phyloP scores from a whole-genome alignment of 2,113 vertebrate genomes.

The Xyrauchen texanus region DNA sequence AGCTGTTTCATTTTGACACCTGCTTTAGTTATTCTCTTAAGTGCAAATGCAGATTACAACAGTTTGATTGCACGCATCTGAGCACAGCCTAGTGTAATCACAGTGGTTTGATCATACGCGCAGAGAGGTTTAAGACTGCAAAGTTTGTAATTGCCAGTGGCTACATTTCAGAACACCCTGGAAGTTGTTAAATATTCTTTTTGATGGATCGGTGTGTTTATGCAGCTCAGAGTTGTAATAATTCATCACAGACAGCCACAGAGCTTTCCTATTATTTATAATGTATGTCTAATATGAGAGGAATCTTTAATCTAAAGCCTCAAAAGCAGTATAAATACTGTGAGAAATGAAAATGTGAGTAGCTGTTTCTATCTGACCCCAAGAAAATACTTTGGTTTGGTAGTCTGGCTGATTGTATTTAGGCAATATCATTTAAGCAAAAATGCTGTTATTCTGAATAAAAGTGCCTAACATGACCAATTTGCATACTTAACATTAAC shows the following conservation, averaged over 20 bases:
- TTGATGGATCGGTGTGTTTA: constrained; percentile 45
- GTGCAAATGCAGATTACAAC: too few species aligned
- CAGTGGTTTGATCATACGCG: too few species aligned
- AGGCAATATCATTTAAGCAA: too few species aligned
- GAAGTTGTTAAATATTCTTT: constrained; percentile 36
- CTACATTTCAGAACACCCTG: constrained; percentile 22
- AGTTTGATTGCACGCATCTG: too few species aligned
- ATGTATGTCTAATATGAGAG: constrained; percentile 20
- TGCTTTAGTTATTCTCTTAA: too few species aligned
- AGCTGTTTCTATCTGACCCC: neutral
- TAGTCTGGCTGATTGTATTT: neutral
- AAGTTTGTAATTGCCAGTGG: constrained; percentile 20
- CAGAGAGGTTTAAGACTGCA: neutral
- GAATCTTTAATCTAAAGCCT: neutral
- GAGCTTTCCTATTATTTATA: constrained; percentile 25
- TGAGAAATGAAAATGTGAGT: neutral
- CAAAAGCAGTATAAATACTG: neutral
- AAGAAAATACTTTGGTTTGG: neutral
- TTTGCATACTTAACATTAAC: too few species aligned
- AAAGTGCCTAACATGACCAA: too few species aligned
- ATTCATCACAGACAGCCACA: constrained; percentile 25
- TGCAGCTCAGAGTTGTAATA: constrained; percentile 23
- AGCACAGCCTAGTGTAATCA: too few species aligned
- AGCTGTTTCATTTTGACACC: too few species aligned
- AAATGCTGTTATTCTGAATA: too few species aligned